Percentiles rank a stretch among this genome's conserved stretches.
phyloP scores from a whole-genome alignment of 1,140 invertebrate species.

The Phthorimaea operculella region DNA sequence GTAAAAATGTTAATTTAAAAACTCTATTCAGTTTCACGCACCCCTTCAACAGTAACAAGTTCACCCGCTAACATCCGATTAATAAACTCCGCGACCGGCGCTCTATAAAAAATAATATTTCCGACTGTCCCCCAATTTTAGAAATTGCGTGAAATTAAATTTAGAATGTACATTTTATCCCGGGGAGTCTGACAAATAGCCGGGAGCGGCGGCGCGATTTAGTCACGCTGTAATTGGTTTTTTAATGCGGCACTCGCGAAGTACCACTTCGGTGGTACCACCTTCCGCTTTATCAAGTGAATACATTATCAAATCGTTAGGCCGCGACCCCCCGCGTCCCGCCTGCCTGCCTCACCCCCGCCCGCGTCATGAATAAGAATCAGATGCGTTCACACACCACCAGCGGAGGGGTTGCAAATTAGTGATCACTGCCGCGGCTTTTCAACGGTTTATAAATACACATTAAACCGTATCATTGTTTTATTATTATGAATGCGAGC shows the following conservation, averaged over 20 bases:
- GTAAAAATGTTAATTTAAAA: neutral
- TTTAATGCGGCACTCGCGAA: slow-evolving; percentile 62
- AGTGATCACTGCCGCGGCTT: slow-evolving; percentile 38
- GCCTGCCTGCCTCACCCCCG: slow-evolving; percentile 11
- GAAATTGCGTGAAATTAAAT: slow-evolving; percentile 68
- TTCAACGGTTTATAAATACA: slow-evolving; percentile 58
- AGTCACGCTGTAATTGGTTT: slow-evolving; percentile 66
- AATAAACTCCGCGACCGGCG: slow-evolving; percentile 43
- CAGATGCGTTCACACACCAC: slow-evolving; percentile 49
- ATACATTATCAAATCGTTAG: slow-evolving; percentile 68
- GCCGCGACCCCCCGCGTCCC: slow-evolving; percentile 37
- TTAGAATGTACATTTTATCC: slow-evolving; percentile 65
- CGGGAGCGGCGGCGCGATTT: slow-evolving; percentile 56
- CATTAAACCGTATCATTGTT: slow-evolving; percentile 46
- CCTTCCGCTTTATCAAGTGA: slow-evolving; percentile 66
- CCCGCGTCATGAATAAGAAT: slow-evolving; percentile 58
- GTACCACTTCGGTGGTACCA: slow-evolving; percentile 25
- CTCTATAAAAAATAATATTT: slow-evolving; percentile 57
- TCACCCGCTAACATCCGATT: slow-evolving; percentile 13
- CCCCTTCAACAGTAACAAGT: slow-evolving; percentile 1
- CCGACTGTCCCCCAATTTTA: slow-evolving; percentile 53
- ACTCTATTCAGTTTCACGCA: neutral
- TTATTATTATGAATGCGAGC: slow-evolving; percentile 30
- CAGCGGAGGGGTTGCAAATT: slow-evolving; percentile 50
- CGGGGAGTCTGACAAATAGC: slow-evolving; percentile 63